Base-by-base conservation (phyloP, 1,140 invertebrate species). In the Nomia melanderi region DNA sequence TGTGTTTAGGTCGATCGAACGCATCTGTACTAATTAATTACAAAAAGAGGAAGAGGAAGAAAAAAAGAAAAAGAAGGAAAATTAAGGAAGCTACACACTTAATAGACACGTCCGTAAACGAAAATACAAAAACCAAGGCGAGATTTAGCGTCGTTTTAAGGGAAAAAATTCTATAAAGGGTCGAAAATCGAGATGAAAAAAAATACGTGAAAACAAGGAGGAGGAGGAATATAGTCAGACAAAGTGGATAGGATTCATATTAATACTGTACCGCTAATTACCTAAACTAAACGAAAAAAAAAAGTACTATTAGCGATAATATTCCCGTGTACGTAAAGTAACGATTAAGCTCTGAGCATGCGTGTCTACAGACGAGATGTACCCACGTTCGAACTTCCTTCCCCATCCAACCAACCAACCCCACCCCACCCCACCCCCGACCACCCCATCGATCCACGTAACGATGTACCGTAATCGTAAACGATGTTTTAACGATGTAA, bases 201-300 rank as follows among this genome's bases (percentile, higher is more conserved):
- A 44, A 39, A 8, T 11, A 8, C 36, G 36, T 44, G 12, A 41
- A 20, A n/a, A 36, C 71, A 65, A 41, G 7, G 86, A 82, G 54
- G 57, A 60, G 65, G 74, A n/a, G 17, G 20, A n/a, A 5, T 7
- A 1, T n/a, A 50, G n/a, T n/a, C 17, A n/a, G 20, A 83, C n/a
- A 79, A 85, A 73, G 74, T 84, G 77, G 70, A n/a, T 77, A 63
- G 25, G 59, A 78, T 66, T 72, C 80, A 78, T 88, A 88, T 81
- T 88, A 87, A 77, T 87, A 88, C 79, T 88, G 77, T 89, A 88
- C 87, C 82, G 84, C 78, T 90, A 89, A 90, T 89, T 87, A 89
- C 69, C 81, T 82, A 82, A 87, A 88, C 79, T 86, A 87, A n/a
- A n/a, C n/a, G n/a, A n/a, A n/a, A n/a, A n/a, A n/a, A n/a, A n/a